A percentile compares a stretch with the other conserved stretches of the same genome.
These are phyloP conservation scores for Phaonia tiefii DNA, from an alignment of 2,888 invertebrate species.

Conservation along the genomic window DNA sequence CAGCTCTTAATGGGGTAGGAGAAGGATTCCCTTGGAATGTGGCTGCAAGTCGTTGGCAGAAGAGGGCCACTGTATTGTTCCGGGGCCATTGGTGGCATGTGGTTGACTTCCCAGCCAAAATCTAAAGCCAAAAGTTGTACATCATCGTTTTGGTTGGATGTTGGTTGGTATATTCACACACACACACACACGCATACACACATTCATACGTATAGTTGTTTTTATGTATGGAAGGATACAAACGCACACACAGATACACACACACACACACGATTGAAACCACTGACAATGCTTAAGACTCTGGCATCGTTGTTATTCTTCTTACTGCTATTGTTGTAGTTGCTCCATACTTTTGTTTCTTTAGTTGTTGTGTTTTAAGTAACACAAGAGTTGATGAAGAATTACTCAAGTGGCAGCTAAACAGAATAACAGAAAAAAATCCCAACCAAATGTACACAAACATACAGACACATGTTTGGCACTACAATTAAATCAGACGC, in stretches of 20 bases:
- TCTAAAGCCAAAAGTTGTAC: slow-evolving; percentile 57
- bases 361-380: slow-evolving; percentile 37
- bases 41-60: not conserved
- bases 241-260: too few species aligned
- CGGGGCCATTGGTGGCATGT: not conserved
- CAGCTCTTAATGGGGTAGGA: slow-evolving; percentile 29
- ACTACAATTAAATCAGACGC: slow-evolving; percentile 60
- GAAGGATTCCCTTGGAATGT: slow-evolving; percentile 29
- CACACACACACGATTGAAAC: too few species aligned
- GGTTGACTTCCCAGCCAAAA: slow-evolving; percentile 56
- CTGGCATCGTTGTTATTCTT: slow-evolving; percentile 28
- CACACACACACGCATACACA: slow-evolving; percentile 8
- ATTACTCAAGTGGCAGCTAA: slow-evolving; percentile 66
- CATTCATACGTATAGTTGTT: not conserved
- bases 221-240: slow-evolving; percentile 25
- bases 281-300: slow-evolving; percentile 63
- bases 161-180: slow-evolving; percentile 14
- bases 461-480: not conserved
- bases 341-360: slow-evolving; percentile 7
- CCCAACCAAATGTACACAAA: slow-evolving; percentile 23
- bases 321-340: slow-evolving; percentile 17
- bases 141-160: slow-evolving; percentile 54
- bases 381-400: slow-evolving; percentile 64
- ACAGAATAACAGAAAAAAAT: slow-evolving; percentile 56
- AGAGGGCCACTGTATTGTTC: not conserved